These are phyloP conservation scores for Proteles cristata DNA, from an alignment of 2,113 vertebrate species.

Conservation along the genomic window DNA sequence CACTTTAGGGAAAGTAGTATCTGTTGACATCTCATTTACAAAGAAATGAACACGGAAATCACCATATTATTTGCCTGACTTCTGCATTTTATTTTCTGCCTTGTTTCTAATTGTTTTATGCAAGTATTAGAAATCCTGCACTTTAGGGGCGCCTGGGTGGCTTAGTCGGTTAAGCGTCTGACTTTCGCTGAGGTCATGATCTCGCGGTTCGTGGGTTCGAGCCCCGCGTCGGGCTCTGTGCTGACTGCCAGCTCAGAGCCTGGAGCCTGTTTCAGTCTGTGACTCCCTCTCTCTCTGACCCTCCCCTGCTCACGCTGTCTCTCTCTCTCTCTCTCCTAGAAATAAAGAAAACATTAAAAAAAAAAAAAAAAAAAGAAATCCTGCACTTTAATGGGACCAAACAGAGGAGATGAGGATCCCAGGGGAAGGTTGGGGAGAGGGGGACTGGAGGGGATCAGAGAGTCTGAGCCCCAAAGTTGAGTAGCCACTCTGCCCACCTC, in stretches of 20 bases:
- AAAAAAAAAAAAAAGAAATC: too few relatives aligned
- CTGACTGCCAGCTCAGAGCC: too few relatives aligned
- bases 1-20: background rate
- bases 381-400: background rate
- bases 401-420: background rate
- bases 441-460: background rate
- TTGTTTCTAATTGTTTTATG: background rate
- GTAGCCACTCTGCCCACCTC: fast-evolving
- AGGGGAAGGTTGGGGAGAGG: background rate
- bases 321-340: too few relatives aligned
- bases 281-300: too few relatives aligned
- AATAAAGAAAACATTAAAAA: too few relatives aligned
- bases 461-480: background rate
- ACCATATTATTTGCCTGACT: background rate
- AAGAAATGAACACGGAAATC: background rate
- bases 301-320: too few relatives aligned
- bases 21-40: background rate
- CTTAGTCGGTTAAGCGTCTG: too few relatives aligned
- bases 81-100: background rate
- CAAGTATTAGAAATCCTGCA: background rate
- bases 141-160: too few relatives aligned
- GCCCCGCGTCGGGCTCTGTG: too few relatives aligned
- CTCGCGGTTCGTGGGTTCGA: too few relatives aligned
- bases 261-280: too few relatives aligned
- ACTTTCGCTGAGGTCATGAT: too few relatives aligned